Evolutionary conservation across 2,888 invertebrate species (phyloP), one percentile per base, ranked within the genome.

Genomic region (Elmis aenea): DNA sequence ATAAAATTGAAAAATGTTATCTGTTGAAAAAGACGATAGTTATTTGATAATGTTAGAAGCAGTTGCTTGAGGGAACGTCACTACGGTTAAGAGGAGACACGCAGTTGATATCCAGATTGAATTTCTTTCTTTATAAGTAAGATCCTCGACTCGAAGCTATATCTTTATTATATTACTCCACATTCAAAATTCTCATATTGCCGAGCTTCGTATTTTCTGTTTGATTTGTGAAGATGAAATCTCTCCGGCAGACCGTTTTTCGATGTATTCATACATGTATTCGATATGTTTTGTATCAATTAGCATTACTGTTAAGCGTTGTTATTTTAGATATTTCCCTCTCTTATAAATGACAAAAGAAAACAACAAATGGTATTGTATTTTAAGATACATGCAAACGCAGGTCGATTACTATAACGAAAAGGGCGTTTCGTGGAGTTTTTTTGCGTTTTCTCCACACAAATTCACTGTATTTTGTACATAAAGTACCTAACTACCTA

Each of bases 71-170:
- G 48, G 54, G 50, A 37, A 47, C 43, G 38, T 38, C 47, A 46
- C 45, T 30, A 38, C 40, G 45, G 23, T 15, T 23, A 23, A 35
- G 23, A 16, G 45, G 37, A 48, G 45, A 10, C 23, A 43, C 45
- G 46, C 51, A 50, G 50, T 49, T 50, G 47, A 48, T 51, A 45
- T 47, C 45, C 48, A 52, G 50, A 55, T 52, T 53, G 55, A 54
- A 51, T 50, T 45, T 48, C 45, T 48, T 50, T 52, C 48, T 48
- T 54, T 50, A 46, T 51, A 35, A 36, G 33, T 46, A 45, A n/a
- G n/a, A n/a, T n/a, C n/a, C n/a, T n/a, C n/a, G n/a, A n/a, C n/a
- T n/a, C n/a, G n/a, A n/a, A n/a, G n/a, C n/a, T n/a, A n/a, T n/a
- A n/a, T n/a, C n/a, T n/a, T n/a, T n/a, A n/a, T n/a, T n/a, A n/a